Percentiles rank a stretch among this genome's conserved stretches.
These are phyloP conservation scores for Wiebesia pumilae DNA, from an alignment of 1,140 invertebrate species.

Conservation along the genomic window DNA sequence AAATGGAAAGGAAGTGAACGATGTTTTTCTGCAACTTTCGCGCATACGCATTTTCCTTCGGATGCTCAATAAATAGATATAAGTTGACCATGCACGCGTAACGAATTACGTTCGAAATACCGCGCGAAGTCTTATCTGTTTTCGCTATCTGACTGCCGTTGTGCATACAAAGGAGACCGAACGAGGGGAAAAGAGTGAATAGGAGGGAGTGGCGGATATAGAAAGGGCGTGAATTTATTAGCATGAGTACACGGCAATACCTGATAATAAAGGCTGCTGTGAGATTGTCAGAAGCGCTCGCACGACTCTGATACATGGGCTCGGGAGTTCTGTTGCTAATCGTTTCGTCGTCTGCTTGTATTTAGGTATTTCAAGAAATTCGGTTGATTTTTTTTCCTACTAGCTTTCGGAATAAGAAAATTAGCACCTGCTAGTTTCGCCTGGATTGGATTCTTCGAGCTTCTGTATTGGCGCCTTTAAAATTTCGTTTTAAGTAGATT, in stretches of 20 bases:
- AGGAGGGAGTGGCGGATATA: constrained; percentile 14
- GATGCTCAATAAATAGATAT: background rate
- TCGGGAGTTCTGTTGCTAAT: background rate
- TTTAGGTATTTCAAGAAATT: background rate
- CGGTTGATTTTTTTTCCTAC: background rate
- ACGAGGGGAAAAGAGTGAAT: background rate
- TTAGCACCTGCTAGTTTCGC: background rate
- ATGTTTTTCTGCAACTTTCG: too few relatives aligned
- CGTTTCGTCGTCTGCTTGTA: background rate
- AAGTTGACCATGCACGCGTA: constrained; percentile 21
- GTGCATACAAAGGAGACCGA: background rate
- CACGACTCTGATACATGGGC: constrained; percentile 33
- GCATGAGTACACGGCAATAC: constrained; percentile 27
- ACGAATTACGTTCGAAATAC: constrained; percentile 37
- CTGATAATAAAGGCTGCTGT: constrained; percentile 38
- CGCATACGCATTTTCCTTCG: too few relatives aligned
- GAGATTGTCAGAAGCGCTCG: background rate
- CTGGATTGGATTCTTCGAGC: constrained; percentile 12
- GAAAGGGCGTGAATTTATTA: constrained; percentile 45
- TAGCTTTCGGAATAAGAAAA: background rate
- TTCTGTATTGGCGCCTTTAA: constrained; percentile 1
- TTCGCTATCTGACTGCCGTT: constrained; percentile 24
- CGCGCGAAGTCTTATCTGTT: constrained; percentile 33
- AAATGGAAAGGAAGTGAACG: too few relatives aligned
- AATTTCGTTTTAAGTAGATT: constrained; percentile 11